A percentile compares a stretch with the other conserved stretches of the same genome.
Conservation (phyloP, 2,888 invertebrate genomes). For the Eretmocerus hayati region DNA sequence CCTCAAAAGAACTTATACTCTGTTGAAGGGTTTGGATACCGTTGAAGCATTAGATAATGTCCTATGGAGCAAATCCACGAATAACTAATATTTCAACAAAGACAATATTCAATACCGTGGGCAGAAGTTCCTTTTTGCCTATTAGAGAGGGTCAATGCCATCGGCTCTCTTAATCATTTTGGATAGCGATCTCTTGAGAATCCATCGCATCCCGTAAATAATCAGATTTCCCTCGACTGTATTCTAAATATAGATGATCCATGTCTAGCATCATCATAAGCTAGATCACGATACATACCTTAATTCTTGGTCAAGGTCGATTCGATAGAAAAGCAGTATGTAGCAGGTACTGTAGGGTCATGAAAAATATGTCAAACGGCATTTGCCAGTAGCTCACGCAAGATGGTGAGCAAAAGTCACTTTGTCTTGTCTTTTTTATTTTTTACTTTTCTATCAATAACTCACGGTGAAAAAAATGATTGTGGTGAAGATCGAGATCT, state of each 20-base stretch:
- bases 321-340: slow-evolving; percentile 14
- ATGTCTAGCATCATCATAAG: too few relatives aligned
- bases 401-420: slow-evolving; percentile 12
- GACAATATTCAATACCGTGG: too few relatives aligned
- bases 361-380: slow-evolving; percentile 16
- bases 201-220: too few relatives aligned
- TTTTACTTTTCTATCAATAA: background rate
- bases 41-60: too few relatives aligned
- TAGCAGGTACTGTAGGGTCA: slow-evolving; percentile 11
- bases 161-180: too few relatives aligned
- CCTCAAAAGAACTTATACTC: too few relatives aligned
- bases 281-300: slow-evolving; percentile 13
- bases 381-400: slow-evolving; percentile 13
- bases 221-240: background rate
- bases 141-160: too few relatives aligned
- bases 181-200: too few relatives aligned
- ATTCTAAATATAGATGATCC: slow-evolving; percentile 3
- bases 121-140: too few relatives aligned
- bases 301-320: slow-evolving; percentile 19
- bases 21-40: too few relatives aligned
- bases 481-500: slow-evolving; percentile 5
- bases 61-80: too few relatives aligned
- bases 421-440: background rate
- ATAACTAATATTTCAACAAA: too few relatives aligned
- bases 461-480: slow-evolving; percentile 1